Base-by-base conservation (phyloP, 2,888 invertebrate species). In the Drosophila conformis region DNA sequence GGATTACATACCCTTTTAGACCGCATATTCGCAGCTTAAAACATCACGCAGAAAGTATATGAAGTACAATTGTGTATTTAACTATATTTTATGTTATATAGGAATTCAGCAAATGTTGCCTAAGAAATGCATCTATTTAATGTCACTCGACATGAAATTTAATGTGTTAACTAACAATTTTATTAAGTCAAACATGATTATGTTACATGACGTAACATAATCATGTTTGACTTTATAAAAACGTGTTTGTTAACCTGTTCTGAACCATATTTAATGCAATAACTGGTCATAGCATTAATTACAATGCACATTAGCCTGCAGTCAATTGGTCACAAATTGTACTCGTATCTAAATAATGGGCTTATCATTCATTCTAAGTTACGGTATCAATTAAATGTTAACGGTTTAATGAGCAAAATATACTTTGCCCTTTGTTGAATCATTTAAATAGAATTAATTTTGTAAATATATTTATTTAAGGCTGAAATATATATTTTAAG, bases 271-370 rank as follows among this genome's bases (percentile, higher is more conserved):
- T 29, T 21, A 15, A 6, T 38, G 31, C 2, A 25, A 15, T 65
- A 58, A 65, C 58, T 58, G 18, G 15, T 10, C 7, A 25, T 15
- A 18, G 6, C 5, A 25, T 51, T 15, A 65, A 51, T 51, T 13
- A 11, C 15, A 38, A 29, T 64, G 10, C 27, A 27, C 42, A 53
- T 53, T 2, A 2, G n/a, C 51, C 29, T 13, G 42, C 38, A 46
- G n/a, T n/a, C 31, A 33, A 27, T 29, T 40, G 33, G n/a, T 5
- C 15, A 29, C 35, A n/a, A 5, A 60, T 21, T 42, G 4, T 36
- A 6, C n/a, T 18, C 31, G 6, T 48, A 38, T 29, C n/a, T 27
- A 6, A 27, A 54, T 27, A 54, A 54, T 27, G 18, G 11, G 54
- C 4, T 27, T 18, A 36, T 54, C 18, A 33, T 35, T 25, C 35